Percentiles rank a stretch among this genome's conserved stretches.
Evolutionary conservation across 2,888 invertebrate species (phyloP).

Genomic region (Xestia ashworthii): DNA sequence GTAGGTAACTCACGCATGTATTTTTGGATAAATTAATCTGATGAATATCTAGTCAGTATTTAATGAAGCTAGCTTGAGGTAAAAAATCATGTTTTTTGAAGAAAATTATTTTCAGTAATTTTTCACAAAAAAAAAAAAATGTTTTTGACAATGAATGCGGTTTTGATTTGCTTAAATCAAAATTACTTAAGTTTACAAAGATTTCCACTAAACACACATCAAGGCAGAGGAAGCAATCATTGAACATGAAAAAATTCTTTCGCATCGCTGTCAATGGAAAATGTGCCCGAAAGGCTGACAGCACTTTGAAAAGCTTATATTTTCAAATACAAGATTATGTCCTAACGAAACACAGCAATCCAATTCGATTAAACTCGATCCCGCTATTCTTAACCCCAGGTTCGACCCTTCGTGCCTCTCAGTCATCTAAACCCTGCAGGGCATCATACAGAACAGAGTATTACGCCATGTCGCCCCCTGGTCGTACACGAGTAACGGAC

Average conservation of each 20-base stretch:
- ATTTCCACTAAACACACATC: background rate
- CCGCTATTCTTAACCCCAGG: conserved; percentile 53
- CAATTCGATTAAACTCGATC: conserved; percentile 50
- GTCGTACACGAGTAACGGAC: conserved; percentile 79
- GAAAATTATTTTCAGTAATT: background rate
- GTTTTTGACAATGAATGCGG: background rate
- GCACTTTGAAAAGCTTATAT: background rate
- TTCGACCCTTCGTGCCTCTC: conserved; percentile 57
- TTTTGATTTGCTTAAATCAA: background rate
- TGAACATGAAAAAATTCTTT: background rate
- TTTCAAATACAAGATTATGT: conserved; percentile 23
- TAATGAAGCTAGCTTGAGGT: background rate
- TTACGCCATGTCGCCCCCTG: conserved; percentile 73
- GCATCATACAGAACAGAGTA: conserved; percentile 48
- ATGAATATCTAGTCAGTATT: background rate
- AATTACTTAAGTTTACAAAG: background rate
- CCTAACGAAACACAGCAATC: conserved; percentile 31
- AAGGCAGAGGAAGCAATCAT: background rate
- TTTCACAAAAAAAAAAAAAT: background rate
- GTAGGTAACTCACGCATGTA: conserved; percentile 2
- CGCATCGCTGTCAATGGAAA: background rate
- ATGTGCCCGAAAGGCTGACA: background rate
- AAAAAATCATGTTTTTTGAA: background rate
- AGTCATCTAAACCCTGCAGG: conserved; percentile 55
- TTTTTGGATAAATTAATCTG: background rate